These are phyloP conservation scores for Thamnophis elegans DNA, from an alignment of 2,797 vertebrate species.

Conservation along the genomic window DNA sequence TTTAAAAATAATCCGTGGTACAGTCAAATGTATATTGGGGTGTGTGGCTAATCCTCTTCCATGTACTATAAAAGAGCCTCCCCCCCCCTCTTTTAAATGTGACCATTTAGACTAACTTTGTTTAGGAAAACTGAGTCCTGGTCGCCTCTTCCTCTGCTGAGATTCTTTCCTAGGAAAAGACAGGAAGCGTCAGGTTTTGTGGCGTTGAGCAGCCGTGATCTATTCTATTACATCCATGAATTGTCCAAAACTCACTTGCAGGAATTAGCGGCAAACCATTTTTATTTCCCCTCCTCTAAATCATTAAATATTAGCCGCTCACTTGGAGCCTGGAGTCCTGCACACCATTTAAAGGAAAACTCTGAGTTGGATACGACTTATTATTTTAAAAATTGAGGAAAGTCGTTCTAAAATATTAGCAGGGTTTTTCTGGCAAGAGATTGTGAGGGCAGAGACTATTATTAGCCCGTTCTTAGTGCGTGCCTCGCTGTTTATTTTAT, in stretches of 20 bases:
- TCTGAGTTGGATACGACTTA: not conserved
- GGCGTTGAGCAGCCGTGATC: not conserved
- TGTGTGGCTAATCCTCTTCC: not conserved
- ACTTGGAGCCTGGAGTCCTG: not conserved
- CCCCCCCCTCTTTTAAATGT: no score
- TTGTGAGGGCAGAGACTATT: not conserved
- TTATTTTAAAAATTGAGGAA: not conserved
- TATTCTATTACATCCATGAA: not conserved
- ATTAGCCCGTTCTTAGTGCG: not conserved
- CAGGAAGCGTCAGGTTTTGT: not conserved
- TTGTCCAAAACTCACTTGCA: not conserved
- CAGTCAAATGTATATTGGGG: not conserved
- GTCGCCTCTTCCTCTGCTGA: not conserved
- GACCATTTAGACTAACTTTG: not conserved
- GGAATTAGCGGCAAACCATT: not conserved
- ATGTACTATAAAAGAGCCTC: not conserved
- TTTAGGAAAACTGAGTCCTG: not conserved
- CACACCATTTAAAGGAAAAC: not conserved
- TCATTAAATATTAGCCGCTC: not conserved
- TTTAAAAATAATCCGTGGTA: not conserved
- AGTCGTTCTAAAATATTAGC: not conserved
- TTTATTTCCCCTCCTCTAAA: not conserved
- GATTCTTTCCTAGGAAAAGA: not conserved
- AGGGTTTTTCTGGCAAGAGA: not conserved
- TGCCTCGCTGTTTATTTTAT: not conserved